Percentiles rank a stretch among this genome's conserved stretches.
Evolutionary conservation across 2,888 invertebrate species (phyloP).

Genomic region (Ochlodes sylvanus): DNA sequence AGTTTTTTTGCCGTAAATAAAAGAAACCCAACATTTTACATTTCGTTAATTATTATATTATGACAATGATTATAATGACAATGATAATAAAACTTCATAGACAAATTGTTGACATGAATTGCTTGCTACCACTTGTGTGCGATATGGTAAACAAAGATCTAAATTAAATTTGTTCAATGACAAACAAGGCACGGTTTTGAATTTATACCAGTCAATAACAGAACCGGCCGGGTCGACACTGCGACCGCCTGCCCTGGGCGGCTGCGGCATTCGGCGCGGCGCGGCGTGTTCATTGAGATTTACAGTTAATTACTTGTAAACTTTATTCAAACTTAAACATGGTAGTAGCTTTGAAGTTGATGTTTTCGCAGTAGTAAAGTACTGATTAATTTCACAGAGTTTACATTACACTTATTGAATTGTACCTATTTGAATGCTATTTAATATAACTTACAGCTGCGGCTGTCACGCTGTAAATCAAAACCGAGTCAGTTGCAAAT

Average conservation of each 20-base stretch:
- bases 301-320: conserved; percentile 49
- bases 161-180: conserved; percentile 31
- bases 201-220: conserved; percentile 28
- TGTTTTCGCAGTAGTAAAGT: not conserved
- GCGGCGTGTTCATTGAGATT: conserved; percentile 45
- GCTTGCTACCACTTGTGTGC: conserved; percentile 12
- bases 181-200: conserved; percentile 23
- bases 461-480: conserved; percentile 18
- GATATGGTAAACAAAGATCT: conserved; percentile 22
- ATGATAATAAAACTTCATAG: conserved; percentile 5
- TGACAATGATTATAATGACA: no score
- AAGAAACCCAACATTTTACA: no score
- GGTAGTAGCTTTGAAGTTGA: conserved; percentile 3
- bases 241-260: conserved; percentile 32
- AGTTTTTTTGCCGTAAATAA: no score
- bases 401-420: not conserved
- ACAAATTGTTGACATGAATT: conserved; percentile 16
- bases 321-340: conserved; percentile 33
- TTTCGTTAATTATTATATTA: no score
- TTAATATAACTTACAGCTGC: not conserved
- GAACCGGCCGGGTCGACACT: conserved; percentile 31
- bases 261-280: conserved; percentile 38
- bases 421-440: not conserved
- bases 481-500: conserved; percentile 34
- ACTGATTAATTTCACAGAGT: not conserved